Evolutionary conservation across 1,140 invertebrate species (phyloP), one percentile per base, ranked within the genome.

Genomic region (Neodiprion pinetum): DNA sequence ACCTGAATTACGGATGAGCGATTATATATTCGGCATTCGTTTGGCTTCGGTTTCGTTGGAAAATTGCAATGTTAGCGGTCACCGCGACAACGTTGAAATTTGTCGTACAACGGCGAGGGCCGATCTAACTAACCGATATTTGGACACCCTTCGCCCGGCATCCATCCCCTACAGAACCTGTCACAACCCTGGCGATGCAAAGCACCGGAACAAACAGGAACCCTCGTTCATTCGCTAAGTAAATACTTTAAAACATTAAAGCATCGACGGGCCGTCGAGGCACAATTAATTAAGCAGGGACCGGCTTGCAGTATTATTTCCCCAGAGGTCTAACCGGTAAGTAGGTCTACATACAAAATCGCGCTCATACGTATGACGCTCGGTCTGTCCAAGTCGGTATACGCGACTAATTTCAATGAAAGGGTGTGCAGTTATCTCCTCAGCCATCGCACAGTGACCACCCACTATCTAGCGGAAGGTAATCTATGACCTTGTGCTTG

Each of bases 231-330:
- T 61, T 61, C 53, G 53, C 53, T 61, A 61, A 61, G 53, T 61
- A 61, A 61, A 61, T 61, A 61, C 53, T 61, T 61, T 61, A 61
- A 61, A 61, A 61, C 53, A 61, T 61, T 61, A 61, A 21, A 61
- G 21, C 69, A 74, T 66, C 72, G 73, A 72, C 70, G 73, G 67
- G 70, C 76, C 76, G 67, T 71, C 2, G 28, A 40, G 72, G 61
- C 65, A 68, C 70, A 72, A 77, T 77, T 74, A 77, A 74, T 77
- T 72, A 77, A 77, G 66, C 67, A 65, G 49, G 53, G 68, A 61
- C n/a, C 53, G 53, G 53, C n/a, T 61, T 17, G 53, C n/a, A 61
- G 53, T 17, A 61, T 61, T 9, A 9, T 61, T 61, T 61, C 53
- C 53, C 53, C 8, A 9, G 53, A 61, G 53, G n/a, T 61, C n/a